Percentiles rank a stretch among this genome's conserved stretches.
These are phyloP conservation scores for Alligator mississippiensis DNA, from an alignment of 2,113 vertebrate species.

Conservation along the genomic window DNA sequence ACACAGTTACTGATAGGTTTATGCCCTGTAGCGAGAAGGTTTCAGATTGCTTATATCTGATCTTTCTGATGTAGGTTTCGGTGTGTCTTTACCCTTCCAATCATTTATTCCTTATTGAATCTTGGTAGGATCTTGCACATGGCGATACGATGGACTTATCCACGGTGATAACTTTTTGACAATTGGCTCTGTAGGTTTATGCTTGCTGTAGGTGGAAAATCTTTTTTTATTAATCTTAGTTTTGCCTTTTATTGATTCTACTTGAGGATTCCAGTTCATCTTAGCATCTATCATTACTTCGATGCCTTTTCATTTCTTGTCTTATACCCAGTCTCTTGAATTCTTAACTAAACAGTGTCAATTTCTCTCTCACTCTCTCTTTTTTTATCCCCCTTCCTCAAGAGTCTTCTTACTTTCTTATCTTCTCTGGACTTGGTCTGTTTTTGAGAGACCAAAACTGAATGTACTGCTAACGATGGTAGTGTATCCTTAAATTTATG, in stretches of 20 bases:
- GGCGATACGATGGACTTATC: neutral
- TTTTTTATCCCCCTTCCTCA: neutral
- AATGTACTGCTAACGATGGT: neutral
- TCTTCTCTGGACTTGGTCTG: neutral
- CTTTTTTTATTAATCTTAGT: no score
- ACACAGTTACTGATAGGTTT: neutral
- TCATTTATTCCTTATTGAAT: neutral
- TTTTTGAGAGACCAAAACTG: neutral
- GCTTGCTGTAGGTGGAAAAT: no score
- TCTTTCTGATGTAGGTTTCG: neutral
- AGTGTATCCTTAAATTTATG: neutral
- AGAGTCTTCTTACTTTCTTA: neutral
- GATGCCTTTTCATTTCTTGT: neutral
- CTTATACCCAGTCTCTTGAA: no score
- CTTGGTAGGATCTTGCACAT: neutral
- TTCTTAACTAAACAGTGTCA: no score
- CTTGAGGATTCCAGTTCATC: no score
- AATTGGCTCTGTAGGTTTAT: neutral
- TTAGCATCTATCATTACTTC: neutral
- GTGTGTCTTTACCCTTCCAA: neutral
- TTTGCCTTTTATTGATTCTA: no score
- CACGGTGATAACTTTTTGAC: neutral
- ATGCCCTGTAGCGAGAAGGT: neutral
- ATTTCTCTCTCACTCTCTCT: neutral
- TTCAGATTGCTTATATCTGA: neutral